Evolutionary conservation across 1,140 invertebrate genomes (phyloP).

Genomic region (Lepidostoma basale): DNA sequence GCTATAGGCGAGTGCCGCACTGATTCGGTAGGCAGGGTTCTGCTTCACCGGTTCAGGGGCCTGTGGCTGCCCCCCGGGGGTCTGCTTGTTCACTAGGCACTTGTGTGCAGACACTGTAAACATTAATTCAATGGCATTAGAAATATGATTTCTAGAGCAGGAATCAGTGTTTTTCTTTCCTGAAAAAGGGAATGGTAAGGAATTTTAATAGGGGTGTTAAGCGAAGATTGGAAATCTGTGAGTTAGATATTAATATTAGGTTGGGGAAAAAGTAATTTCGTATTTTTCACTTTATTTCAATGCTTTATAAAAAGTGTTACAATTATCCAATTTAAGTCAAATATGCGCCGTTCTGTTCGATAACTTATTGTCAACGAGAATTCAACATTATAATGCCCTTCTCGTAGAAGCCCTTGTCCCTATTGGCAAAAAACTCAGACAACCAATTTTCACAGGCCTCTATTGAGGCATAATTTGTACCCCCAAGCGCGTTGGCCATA

Average conservation of each 20-base stretch:
- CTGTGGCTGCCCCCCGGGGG: conserved; percentile 2
- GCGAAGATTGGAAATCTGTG: too few relatives aligned
- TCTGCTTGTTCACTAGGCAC: conserved; percentile 49
- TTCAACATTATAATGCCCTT: background rate
- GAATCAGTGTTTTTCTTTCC: too few relatives aligned
- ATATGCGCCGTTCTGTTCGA: too few relatives aligned
- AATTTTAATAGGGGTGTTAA: too few relatives aligned
- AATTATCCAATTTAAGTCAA: background rate
- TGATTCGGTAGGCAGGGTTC: conserved; percentile 73
- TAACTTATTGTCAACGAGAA: conserved; percentile 1
- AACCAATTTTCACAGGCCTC: background rate
- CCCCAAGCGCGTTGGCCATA: background rate
- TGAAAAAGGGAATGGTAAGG: too few relatives aligned
- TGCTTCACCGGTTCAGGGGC: conserved; percentile 56
- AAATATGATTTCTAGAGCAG: too few relatives aligned
- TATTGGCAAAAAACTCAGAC: conserved; percentile 3
- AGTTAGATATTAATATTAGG: too few relatives aligned
- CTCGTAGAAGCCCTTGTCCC: conserved; percentile 4
- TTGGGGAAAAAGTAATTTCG: conserved; percentile 3
- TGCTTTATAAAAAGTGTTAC: conserved; percentile 7
- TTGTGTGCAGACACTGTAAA: conserved; percentile 49
- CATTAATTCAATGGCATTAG: too few relatives aligned
- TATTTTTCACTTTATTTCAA: conserved; percentile 13
- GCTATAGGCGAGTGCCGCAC: conserved; percentile 79
- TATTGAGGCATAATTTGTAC: background rate